Conservation (phyloP, 2,113 vertebrate species). For the Chascanopsetta lugubris region DNA sequence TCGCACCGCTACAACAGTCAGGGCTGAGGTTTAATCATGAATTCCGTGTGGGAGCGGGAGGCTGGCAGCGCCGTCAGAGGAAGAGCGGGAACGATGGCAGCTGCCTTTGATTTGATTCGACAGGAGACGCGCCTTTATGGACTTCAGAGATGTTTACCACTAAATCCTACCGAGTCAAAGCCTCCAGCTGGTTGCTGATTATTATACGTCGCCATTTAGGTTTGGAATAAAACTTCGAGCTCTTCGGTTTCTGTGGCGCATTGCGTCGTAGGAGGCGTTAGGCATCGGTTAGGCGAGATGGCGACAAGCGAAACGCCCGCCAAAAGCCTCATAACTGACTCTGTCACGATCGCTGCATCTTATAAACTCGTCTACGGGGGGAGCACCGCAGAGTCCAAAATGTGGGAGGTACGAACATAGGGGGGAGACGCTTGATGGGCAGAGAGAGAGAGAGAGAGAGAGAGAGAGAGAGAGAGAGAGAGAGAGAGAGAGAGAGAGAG, state of each 20-base stretch:
- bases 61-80: constrained; percentile 7
- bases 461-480: neutral
- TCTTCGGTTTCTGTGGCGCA: too few species aligned
- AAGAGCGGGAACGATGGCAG: constrained; percentile 9
- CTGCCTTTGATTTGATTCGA: constrained; percentile 11
- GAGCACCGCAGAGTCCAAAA: neutral
- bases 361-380: too few species aligned
- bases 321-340: too few species aligned
- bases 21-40: constrained; percentile 14
- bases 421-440: neutral
- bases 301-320: too few species aligned
- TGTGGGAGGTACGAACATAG: neutral
- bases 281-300: too few species aligned
- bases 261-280: too few species aligned
- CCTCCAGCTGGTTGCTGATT: too few species aligned
- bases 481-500: neutral
- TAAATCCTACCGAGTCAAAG: neutral
- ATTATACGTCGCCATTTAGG: too few species aligned
- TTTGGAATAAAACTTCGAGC: too few species aligned
- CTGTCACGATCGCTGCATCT: too few species aligned
- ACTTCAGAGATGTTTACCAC: neutral
- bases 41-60: constrained; percentile 30
- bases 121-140: neutral
- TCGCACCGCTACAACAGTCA: neutral
- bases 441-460: neutral